phyloP scores from a whole-genome alignment of 2,888 invertebrate genomes.

The Drosophila putrida region DNA sequence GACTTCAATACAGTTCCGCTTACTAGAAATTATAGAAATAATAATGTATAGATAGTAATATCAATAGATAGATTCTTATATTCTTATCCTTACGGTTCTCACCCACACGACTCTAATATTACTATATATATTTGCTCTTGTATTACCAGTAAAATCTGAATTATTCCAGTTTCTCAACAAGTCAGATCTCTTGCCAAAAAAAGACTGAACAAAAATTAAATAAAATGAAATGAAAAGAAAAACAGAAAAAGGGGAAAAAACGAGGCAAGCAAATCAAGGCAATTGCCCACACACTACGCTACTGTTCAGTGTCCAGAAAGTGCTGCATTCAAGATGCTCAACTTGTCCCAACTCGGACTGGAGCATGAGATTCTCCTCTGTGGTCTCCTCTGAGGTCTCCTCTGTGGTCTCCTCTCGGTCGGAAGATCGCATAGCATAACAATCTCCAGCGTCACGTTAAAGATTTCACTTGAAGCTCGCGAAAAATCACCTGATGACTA shows the following conservation, averaged over 20 bases:
- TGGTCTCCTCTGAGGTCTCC: constrained; percentile 12
- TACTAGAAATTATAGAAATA: too few species aligned
- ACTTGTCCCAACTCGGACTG: constrained; percentile 21
- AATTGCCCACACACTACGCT: constrained; percentile 76
- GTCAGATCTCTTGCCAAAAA: constrained; percentile 12
- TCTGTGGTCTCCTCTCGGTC: constrained; percentile 13
- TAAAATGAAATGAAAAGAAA: constrained; percentile 7
- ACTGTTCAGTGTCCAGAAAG: constrained; percentile 55
- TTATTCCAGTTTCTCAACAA: constrained; percentile 22
- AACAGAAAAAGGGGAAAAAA: constrained; percentile 6
- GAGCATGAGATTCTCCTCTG: constrained; percentile 2
- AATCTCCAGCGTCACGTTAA: constrained; percentile 83
- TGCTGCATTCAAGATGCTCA: constrained; percentile 43
- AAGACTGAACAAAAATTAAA: constrained; percentile 14
- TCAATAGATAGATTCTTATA: too few species aligned
- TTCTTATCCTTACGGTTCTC: too few species aligned
- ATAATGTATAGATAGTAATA: too few species aligned
- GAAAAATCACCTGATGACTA: constrained; percentile 84
- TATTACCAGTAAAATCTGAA: neutral
- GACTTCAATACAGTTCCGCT: too few species aligned
- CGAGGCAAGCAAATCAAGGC: constrained; percentile 57
- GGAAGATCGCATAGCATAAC: constrained; percentile 74
- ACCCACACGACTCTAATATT: too few species aligned
- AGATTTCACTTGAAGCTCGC: constrained; percentile 83
- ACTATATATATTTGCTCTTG: neutral